Percentiles rank a stretch among this genome's conserved stretches.
Evolutionary conservation across 2,888 invertebrate species (phyloP).

Genomic region (Cantharis flavilabris): DNA sequence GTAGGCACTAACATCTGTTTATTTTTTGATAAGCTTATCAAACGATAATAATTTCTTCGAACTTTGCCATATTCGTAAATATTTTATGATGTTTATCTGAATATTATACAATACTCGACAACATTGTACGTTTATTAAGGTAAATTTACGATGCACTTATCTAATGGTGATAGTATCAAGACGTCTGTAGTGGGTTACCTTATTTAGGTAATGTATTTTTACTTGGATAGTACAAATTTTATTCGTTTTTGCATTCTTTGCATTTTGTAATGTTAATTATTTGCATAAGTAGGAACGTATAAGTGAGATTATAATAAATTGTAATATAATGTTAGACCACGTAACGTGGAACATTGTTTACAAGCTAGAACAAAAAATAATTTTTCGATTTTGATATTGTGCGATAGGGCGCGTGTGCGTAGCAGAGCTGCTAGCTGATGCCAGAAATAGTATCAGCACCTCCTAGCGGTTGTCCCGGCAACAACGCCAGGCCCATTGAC

Average conservation of each 20-base stretch:
- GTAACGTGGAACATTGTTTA: neutral
- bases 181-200: too few relatives aligned
- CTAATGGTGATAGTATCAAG: neutral
- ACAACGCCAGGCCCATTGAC: constrained; percentile 44
- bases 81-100: neutral
- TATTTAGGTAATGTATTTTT: neutral
- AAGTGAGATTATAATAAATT: neutral
- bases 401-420: neutral
- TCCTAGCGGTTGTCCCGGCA: constrained; percentile 45
- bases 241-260: neutral
- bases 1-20: neutral
- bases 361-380: neutral
- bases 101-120: neutral
- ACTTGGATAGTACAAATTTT: neutral
- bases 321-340: neutral
- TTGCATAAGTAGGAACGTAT: neutral
- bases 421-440: neutral
- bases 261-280: neutral
- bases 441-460: constrained; percentile 30
- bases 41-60: neutral
- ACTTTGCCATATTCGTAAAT: neutral
- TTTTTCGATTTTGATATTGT: neutral
- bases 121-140: neutral
- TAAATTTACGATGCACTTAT: neutral
- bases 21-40: neutral